Percentiles rank a stretch among this genome's conserved stretches.
Evolutionary conservation across 2,797 vertebrate species (phyloP).

Genomic region (Garrulus glandarius): DNA sequence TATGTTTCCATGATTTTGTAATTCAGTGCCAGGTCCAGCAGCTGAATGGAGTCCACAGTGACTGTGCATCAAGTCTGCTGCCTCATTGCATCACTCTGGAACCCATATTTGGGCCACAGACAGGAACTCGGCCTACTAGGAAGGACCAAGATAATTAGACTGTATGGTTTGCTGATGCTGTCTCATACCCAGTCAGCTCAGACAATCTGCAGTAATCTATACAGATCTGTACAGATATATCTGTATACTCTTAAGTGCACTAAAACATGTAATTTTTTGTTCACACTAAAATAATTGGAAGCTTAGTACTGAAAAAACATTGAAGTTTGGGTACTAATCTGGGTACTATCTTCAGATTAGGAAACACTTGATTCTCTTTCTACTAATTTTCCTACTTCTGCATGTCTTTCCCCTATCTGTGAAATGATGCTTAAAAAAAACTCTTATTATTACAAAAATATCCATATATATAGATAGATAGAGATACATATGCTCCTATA

Average conservation of each 20-base stretch:
- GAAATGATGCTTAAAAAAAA: neutral
- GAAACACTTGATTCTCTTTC: neutral
- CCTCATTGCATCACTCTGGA: neutral
- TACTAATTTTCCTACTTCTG: neutral
- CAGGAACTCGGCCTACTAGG: rapidly evolving
- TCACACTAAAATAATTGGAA: neutral
- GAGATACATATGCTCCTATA: neutral
- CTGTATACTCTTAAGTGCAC: neutral
- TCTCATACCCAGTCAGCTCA: neutral
- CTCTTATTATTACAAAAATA: neutral
- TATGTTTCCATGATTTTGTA: neutral
- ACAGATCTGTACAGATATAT: neutral
- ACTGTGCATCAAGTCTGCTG: neutral
- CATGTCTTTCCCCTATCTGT: neutral
- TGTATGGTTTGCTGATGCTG: neutral
- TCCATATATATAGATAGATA: too few relatives aligned
- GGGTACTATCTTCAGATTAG: neutral
- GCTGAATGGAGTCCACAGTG: neutral
- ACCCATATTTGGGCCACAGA: neutral
- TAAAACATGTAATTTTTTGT: neutral
- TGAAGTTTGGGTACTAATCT: neutral
- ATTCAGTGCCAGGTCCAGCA: neutral
- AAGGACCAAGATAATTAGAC: neutral
- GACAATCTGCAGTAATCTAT: neutral
- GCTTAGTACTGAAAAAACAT: neutral